Evolutionary conservation across 2,888 invertebrate genomes (phyloP).

Genomic region (Drosophila monieri): DNA sequence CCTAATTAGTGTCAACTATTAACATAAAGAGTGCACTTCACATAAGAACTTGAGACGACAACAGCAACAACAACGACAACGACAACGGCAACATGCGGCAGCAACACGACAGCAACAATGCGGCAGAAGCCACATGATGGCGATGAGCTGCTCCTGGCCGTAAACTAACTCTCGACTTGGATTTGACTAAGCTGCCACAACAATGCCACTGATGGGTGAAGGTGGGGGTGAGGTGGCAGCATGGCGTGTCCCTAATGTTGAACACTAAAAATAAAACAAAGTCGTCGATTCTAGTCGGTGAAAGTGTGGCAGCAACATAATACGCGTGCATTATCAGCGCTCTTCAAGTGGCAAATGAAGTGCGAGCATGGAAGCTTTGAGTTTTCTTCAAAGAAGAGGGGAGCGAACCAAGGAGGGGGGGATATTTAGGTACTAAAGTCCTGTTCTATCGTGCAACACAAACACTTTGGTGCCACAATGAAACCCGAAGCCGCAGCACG

Average conservation of each 20-base stretch:
- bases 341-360: conserved; percentile 66
- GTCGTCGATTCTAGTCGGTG: conserved; percentile 27
- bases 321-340: conserved; percentile 65
- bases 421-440: not conserved
- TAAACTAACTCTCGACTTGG: conserved; percentile 68
- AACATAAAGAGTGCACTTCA: conserved; percentile 78
- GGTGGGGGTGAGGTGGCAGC: not conserved
- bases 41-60: conserved; percentile 76
- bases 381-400: not conserved
- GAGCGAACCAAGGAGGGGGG: not conserved
- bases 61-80: conserved; percentile 36
- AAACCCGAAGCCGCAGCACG: conserved; percentile 27
- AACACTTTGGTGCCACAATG: conserved; percentile 38
- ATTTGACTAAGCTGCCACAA: conserved; percentile 67
- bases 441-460: not conserved
- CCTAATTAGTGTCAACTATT: conserved; percentile 78
- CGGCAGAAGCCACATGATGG: conserved; percentile 28
- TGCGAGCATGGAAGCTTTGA: conserved; percentile 36
- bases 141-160: conserved; percentile 57
- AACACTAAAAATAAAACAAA: conserved; percentile 47
- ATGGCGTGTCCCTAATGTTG: conserved; percentile 62
- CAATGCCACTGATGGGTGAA: conserved; percentile 36
- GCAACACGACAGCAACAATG: conserved; percentile 19
- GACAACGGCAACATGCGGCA: conserved; percentile 21
- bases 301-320: conserved; percentile 47